These are phyloP conservation scores for Margaritifera margaritifera DNA, from an alignment of 2,888 invertebrate species.

Conservation along the genomic window DNA sequence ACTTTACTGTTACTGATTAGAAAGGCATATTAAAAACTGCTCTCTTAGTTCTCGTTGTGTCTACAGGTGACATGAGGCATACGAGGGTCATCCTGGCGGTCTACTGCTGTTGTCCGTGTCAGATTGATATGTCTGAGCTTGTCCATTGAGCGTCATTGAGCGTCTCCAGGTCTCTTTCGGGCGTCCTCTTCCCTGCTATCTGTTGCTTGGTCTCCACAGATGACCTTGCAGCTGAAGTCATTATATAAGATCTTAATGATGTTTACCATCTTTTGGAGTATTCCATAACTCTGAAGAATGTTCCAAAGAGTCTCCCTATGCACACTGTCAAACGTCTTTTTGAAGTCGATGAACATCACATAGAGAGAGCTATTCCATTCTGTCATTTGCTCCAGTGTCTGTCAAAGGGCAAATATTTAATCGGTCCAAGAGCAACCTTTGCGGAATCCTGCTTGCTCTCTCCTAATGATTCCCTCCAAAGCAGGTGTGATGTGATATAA, in stretches of 20 bases:
- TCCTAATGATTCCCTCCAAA: neutral
- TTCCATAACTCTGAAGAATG: conserved; percentile 12
- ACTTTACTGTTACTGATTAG: too few relatives aligned
- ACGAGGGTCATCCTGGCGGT: too few relatives aligned
- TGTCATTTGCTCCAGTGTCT: conserved; percentile 6
- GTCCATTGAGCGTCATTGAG: too few relatives aligned
- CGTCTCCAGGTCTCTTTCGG: too few relatives aligned
- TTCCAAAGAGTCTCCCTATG: too few relatives aligned
- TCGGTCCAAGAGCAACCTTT: conserved; percentile 3
- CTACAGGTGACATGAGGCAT: too few relatives aligned
- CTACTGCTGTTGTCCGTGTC: too few relatives aligned
- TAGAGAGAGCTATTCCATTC: conserved; percentile 12
- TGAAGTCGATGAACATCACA: conserved; percentile 14
- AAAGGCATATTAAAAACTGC: too few relatives aligned
- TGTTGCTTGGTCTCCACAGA: neutral
- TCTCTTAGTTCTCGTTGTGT: too few relatives aligned
- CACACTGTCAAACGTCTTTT: conserved; percentile 14
- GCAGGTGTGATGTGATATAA: neutral
- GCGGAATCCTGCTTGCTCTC: conserved; percentile 11
- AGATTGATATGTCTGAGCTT: too few relatives aligned
- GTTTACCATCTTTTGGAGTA: conserved; percentile 15
- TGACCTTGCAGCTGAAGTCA: neutral
- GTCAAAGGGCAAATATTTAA: conserved; percentile 6
- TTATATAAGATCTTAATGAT: conserved; percentile 4
- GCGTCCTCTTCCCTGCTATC: too few relatives aligned